These are phyloP conservation scores for honey bee (Apis mellifera) DNA, from an alignment of 1,140 invertebrate species.

Conservation along the genomic window Amel_HAv3.1 CM009945.2:5951501-5952000, in stretches of 20 bases:
- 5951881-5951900: neutral
- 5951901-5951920: neutral
- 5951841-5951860: neutral
- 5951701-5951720: constrained; percentile 78
- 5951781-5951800: constrained; percentile 71
- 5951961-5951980: neutral
- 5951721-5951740: constrained; percentile 79
- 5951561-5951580: constrained; percentile 23
- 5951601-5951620: constrained; percentile 61
- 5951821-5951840: constrained; percentile 37
- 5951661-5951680: constrained; percentile 47
- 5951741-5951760: constrained; percentile 69
- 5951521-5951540: constrained; percentile 11
- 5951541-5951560: neutral
- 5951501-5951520: constrained; percentile 26
- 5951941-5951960: neutral
- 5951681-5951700: constrained; percentile 63
- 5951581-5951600: constrained; percentile 40
- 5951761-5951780: constrained; percentile 49
- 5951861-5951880: neutral
- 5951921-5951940: neutral
- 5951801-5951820: constrained; percentile 60
- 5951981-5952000: no score
- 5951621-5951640: constrained; percentile 75
- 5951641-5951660: constrained; percentile 64